Evolutionary conservation across 2,113 vertebrate genomes (phyloP), one percentile per base, ranked within the genome.

Genomic region (Mormyrus lacerda): DNA sequence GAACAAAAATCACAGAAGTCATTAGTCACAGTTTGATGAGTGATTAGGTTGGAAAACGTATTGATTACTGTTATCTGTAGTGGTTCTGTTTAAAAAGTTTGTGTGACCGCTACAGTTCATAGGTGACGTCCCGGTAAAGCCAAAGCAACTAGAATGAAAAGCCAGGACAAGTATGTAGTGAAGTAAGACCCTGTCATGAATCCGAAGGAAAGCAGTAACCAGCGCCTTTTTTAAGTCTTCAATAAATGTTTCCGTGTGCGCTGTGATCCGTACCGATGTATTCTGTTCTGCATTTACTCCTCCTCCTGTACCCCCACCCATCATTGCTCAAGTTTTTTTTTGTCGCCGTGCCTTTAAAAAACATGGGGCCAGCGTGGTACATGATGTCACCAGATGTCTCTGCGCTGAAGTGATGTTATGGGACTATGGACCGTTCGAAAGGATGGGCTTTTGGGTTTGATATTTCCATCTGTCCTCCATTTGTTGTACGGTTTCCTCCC

Each of bases 391-490:
- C 48, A 53, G 44, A 87, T 87, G 47, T 87, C 55, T 55, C 47
- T 19, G 31, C 3, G 31, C 15, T 87, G 85, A 39, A 87, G 27
- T 55, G 48, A 51, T 51, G 84, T 85, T 87, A 3, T 19, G 27
- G 2, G 11, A 55, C 8, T 53, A 35, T 55, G 48, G 85, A 53
- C 44, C 9, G 50, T 55, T 53, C 0, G 85, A 35, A 31, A 87
- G 50, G 27, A 53, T 21, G 24, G 85, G 24, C 27, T 79, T 87
- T 87, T 55, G 85, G 27, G 50, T 27, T 19, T 35, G 85, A 87
- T 87, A n/a, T 88, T 73, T 21, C 19, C 87, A 47, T 73, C 61
- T 76, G 44, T 51, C 45, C 31, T 82, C 73, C 69, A 88, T 88
- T 82, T 88, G 65, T 31, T 65, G 44, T 73, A 88, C 4, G 2